A percentile compares a stretch with the other conserved stretches of the same genome.
Conservation (phyloP, 2,888 invertebrate genomes). For the Hypena proboscidalis region DNA sequence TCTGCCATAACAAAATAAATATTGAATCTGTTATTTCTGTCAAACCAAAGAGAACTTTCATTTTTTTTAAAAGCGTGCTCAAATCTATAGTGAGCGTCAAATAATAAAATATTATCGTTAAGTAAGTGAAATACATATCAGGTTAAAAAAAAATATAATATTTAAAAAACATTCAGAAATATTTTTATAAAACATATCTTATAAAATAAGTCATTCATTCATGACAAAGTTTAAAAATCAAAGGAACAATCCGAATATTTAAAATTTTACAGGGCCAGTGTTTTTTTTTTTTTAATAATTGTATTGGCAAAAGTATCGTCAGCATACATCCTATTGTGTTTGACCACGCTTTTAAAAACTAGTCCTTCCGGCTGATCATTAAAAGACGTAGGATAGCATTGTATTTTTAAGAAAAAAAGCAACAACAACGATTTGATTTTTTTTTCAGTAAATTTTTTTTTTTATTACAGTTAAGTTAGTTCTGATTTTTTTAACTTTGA, state of each 20-base stretch:
- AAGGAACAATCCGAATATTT: too few species aligned
- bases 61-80: conserved; percentile 41
- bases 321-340: neutral
- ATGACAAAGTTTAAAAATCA: too few species aligned
- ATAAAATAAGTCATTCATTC: too few species aligned
- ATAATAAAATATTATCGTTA: too few species aligned
- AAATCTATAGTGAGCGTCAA: conserved; percentile 15
- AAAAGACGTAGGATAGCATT: conserved; percentile 38
- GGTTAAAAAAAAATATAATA: too few species aligned
- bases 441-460: conserved; percentile 37
- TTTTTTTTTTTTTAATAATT: too few species aligned
- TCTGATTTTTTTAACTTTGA: neutral
- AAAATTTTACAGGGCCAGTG: too few species aligned
- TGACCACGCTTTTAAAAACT: conserved; percentile 38
- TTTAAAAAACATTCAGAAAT: too few species aligned
- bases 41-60: conserved; percentile 42
- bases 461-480: conserved; percentile 8
- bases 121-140: too few species aligned
- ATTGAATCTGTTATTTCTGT: conserved; percentile 43
- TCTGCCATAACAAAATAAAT: conserved; percentile 37
- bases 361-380: conserved; percentile 41
- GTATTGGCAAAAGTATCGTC: neutral
- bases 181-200: too few species aligned
- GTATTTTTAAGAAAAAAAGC: conserved; percentile 32
- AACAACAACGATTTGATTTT: conserved; percentile 37